Base-by-base conservation (phyloP, 2,888 invertebrate genomes). In the Andrena haemorrhoa region DNA sequence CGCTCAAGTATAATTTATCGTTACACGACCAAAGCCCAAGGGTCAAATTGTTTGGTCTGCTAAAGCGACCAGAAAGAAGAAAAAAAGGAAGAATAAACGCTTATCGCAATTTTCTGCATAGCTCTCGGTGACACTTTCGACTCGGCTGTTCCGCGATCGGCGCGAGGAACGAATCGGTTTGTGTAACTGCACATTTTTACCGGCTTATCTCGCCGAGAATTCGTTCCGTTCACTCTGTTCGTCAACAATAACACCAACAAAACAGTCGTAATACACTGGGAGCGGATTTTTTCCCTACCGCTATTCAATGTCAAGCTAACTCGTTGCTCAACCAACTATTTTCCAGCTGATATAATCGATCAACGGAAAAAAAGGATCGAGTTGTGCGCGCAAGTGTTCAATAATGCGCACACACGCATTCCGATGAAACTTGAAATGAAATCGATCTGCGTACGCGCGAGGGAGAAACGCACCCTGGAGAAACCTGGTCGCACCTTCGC, bases 41-140 rank as follows among this genome's bases (percentile, higher is more conserved):
- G 75, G 78, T 76, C 81, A 33, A 47, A 41, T 23, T 71, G 47
- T 74, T 49, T 61, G 26, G 61, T 83, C 68, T 83, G 63, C 1
- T 51, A 35, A 76, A 68, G 66, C n/a, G 51, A 72, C 12, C 20
- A 29, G 8, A 60, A 16, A 49, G n/a, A 6, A 23, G n/a, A n/a
- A 41, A 35, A 35, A 56, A 56, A 53, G 10, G n/a, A 31, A 16
- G 31, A 58, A 35, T 7, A 33, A 33, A n/a, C 20, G 10, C 5
- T 86, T 86, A 82, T 86, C 86, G 33, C 51, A 63, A 58, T 63
- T 51, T 68, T 69, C 41, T 56, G 23, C 76, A 66, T 47, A 35
- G 23, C 33, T 20, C 16, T 35, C 20, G 26, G 51, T 8, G 61
- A 70, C 49, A 75, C 23, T 82, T 82, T 83, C 60, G 49, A 58